Evolutionary conservation across 2,113 vertebrate genomes (phyloP).

Genomic region (Sclerurus mexicanus): DNA sequence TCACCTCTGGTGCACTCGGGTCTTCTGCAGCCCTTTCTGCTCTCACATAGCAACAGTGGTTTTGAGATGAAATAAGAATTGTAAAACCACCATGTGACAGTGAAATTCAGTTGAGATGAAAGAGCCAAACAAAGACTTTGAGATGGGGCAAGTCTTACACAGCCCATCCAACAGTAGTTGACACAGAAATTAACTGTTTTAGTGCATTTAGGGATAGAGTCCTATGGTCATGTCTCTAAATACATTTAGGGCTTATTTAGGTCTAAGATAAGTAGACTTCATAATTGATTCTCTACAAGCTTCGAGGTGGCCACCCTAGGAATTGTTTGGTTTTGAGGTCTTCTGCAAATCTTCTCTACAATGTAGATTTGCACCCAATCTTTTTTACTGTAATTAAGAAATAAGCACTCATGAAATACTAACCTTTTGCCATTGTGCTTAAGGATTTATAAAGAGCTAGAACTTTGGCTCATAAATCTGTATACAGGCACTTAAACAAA

Average conservation of each 20-base stretch:
- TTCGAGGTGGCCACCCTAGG: background rate
- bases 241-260: background rate
- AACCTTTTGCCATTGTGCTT: background rate
- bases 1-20: background rate
- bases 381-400: background rate
- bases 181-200: background rate
- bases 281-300: background rate
- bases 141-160: background rate
- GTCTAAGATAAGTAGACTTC: background rate
- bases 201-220: background rate
- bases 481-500: conserved; percentile 46
- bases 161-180: background rate
- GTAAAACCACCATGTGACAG: accelerated
- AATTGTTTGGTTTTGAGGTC: background rate
- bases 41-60: background rate
- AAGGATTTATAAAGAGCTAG: conserved; percentile 33
- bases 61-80: background rate
- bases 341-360: conserved; percentile 5
- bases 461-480: conserved; percentile 32
- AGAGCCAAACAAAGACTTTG: background rate
- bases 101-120: background rate
- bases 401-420: background rate
- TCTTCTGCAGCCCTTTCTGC: background rate
- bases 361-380: background rate
- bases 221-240: background rate